phyloP scores from a whole-genome alignment of 2,113 vertebrate genomes.

The Euleptes europaea region DNA sequence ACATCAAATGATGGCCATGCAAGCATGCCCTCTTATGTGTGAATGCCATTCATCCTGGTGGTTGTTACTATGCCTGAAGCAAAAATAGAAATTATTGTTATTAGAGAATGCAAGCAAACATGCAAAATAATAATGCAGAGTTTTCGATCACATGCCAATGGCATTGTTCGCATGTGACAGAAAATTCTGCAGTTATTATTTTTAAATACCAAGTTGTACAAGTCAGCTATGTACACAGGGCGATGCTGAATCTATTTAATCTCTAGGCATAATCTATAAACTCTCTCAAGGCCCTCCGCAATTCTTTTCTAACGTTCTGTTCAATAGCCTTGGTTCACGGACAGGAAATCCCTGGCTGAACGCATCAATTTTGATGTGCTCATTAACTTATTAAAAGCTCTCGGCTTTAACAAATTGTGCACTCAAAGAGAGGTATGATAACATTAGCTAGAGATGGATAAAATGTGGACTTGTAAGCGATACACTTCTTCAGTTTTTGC shows the following conservation, averaged over 20 bases:
- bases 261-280: background rate
- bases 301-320: background rate
- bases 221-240: background rate
- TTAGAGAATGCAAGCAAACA: background rate
- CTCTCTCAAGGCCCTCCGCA: background rate
- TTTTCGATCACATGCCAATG: too few species aligned
- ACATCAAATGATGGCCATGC: background rate
- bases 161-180: background rate
- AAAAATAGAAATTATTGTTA: background rate
- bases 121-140: too few species aligned
- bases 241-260: background rate
- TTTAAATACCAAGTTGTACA: background rate
- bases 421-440: conserved; percentile 22
- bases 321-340: conserved; percentile 10
- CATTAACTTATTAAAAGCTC: conserved; percentile 32
- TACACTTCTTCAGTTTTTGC: background rate
- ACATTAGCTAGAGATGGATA: background rate
- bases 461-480: background rate
- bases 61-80: background rate
- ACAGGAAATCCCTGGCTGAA: conserved; percentile 18
- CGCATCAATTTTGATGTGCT: conserved; percentile 23
- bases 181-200: background rate
- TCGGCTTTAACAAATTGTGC: conserved; percentile 24
- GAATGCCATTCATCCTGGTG: background rate
- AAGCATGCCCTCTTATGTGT: background rate